Evolutionary conservation across 2,113 vertebrate genomes (phyloP), one percentile per base, ranked within the genome.

Genomic region (Otolemur garnettii): DNA sequence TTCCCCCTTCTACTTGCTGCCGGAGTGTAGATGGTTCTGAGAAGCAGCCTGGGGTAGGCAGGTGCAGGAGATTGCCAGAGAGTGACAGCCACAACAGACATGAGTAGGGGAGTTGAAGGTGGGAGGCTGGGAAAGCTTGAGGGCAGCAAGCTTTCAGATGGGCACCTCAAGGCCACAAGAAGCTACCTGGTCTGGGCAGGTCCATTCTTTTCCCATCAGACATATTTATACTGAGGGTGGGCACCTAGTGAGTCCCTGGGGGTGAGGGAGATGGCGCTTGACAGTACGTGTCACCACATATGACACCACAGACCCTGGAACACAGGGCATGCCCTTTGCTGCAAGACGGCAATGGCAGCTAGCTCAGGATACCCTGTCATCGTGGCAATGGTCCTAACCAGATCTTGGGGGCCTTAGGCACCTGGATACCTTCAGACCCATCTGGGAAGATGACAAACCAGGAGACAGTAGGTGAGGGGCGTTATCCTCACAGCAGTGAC

Each of bases 331-430:
- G 78, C 57, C 19, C 30, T 62, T 45, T 22, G 1, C 30, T 85
- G 69, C 0, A 11, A 86, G 50, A 13, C 0, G 17, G 50, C 6
- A 30, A 45, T 15, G 69, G 92, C 50, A 45, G 57, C 57, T 68
- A 28, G 95, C 26, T 79, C 38, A 93, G 79, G 79, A 45, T 35
- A 75, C 75, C 82, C 90, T 55, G 78, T 87, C 77, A 62, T 22
- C 17, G 50, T 33, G 57, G 79, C 83, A 90, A 83, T 5, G 64
- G 64, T 84, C 84, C 69, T 71, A 35, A 24, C 19, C 1, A 24
- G 86, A 50, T 64, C 42, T 18, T 28, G 62, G 50, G 50, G 78
- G 80, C 15, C 82, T 21, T 7, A 13, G 80, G 59, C 17, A 33
- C 71, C 5, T 71, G 82, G 82, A 68, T 3, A 35, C 42, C 21